A percentile compares a stretch with the other conserved stretches of the same genome.
Evolutionary conservation across 2,888 invertebrate genomes (phyloP).

Genomic region (Euclidia mi): DNA sequence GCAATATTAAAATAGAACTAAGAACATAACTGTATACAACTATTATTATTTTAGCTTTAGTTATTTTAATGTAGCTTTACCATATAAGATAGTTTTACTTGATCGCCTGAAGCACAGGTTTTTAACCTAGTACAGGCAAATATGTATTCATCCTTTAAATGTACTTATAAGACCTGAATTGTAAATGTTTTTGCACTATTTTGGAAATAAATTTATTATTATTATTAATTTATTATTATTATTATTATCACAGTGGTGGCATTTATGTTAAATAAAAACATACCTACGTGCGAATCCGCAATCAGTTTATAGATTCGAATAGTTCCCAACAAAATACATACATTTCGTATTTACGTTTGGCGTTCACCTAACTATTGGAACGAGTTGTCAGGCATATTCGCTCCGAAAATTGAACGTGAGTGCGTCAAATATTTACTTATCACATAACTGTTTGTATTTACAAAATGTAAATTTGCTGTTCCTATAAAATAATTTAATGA

Average conservation of each 20-base stretch:
- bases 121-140: no score
- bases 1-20: no score
- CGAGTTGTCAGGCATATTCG: slow-evolving; percentile 54
- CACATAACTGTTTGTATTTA: slow-evolving; percentile 44
- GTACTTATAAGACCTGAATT: no score
- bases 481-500: slow-evolving; percentile 23
- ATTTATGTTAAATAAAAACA: slow-evolving; percentile 22
- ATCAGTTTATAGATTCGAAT: slow-evolving; percentile 45
- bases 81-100: no score
- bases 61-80: no score
- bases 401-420: slow-evolving; percentile 62
- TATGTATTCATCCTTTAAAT: no score
- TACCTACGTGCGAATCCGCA: slow-evolving; percentile 42
- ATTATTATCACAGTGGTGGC: slow-evolving; percentile 11
- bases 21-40: no score
- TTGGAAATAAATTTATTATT: no score
- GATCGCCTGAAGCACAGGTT: no score
- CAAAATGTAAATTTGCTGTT: slow-evolving; percentile 27
- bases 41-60: no score
- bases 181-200: no score
- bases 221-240: no score
- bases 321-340: slow-evolving; percentile 49
- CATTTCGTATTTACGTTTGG: slow-evolving; percentile 46
- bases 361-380: slow-evolving; percentile 57
- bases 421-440: slow-evolving; percentile 57